Conservation (phyloP, 1,140 invertebrate genomes). For the Octopus bimaculoides region DNA sequence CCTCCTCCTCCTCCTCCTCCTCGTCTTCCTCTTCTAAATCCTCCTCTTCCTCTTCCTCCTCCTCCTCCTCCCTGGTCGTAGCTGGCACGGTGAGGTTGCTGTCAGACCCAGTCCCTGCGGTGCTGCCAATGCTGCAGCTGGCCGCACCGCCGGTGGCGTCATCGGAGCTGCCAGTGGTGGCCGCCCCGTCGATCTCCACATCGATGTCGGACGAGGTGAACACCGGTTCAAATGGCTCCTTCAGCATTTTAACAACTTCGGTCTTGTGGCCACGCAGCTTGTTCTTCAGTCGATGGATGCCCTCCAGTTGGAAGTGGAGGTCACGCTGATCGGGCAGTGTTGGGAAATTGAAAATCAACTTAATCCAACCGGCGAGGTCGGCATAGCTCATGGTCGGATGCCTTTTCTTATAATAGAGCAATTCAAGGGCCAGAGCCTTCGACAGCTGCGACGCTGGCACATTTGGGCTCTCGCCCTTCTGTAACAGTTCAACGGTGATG, state of each 20-base stretch:
- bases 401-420: constrained; percentile 1
- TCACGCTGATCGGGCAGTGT: background rate
- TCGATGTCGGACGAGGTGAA: background rate
- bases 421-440: background rate
- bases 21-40: background rate
- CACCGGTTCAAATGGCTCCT: background rate
- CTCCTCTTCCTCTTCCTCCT: constrained; percentile 4
- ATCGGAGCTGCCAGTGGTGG: background rate
- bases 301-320: constrained; percentile 3
- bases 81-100: background rate
- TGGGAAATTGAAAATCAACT: background rate
- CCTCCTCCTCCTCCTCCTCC: background rate
- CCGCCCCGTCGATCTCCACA: background rate
- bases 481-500: background rate
- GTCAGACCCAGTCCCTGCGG: background rate
- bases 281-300: constrained; percentile 1
- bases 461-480: background rate
- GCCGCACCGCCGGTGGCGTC: background rate
- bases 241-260: background rate
- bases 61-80: background rate
- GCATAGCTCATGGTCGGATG: background rate
- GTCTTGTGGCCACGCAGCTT: background rate
- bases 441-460: background rate
- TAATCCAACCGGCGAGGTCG: background rate
- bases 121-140: background rate